Base-by-base conservation (phyloP, 2,797 vertebrate genomes). In the Coregonus ussuriensis region DNA sequence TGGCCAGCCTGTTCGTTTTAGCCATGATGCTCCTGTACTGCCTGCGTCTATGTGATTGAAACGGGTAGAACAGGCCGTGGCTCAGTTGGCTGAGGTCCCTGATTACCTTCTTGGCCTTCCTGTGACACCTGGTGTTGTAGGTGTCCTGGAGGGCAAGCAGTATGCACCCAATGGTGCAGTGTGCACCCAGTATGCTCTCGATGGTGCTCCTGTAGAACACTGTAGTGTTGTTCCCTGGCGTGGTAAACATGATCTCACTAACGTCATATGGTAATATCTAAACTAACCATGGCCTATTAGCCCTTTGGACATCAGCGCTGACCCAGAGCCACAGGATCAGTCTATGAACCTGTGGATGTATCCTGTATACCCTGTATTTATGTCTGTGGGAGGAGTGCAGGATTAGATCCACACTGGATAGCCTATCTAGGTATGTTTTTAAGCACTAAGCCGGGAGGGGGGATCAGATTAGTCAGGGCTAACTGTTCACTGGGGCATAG, bases 401-500 rank as follows among this genome's bases (percentile, higher is more conserved):
- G 84, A 88, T 87, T 82, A 84, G 74, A 56, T 74, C 69, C 72
- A 66, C 37, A 78, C 71, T 77, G 85, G 81, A 84, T 86, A 62
- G 21, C n/a, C n/a, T 21, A 87, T 87, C 85, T 76, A 84, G 77
- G 83, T 90, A 81, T 89, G 83, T 88, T 86, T 86, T 83, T 87
- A 77, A 75, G 82, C 81, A 79, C 79, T 85, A 84, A 89, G 78
- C 85, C 83, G 86, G 83, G 77, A 74, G 77, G 84, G 83, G 81
- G 47, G 84, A 89, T 91, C 87, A 89, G 88, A 92, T 91, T 88
- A 91, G 85, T 84, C 66, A 35, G 79, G 79, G 86, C 84, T 85
- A 86, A 80, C 83, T 74, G 84, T 78, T 79, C 76, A 80, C 71
- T 81, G 81, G 81, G 88, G 83, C 84, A 80, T 71, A 84, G 87